Conservation (phyloP, 2,113 vertebrate genomes). For the Heptranchias perlo region DNA sequence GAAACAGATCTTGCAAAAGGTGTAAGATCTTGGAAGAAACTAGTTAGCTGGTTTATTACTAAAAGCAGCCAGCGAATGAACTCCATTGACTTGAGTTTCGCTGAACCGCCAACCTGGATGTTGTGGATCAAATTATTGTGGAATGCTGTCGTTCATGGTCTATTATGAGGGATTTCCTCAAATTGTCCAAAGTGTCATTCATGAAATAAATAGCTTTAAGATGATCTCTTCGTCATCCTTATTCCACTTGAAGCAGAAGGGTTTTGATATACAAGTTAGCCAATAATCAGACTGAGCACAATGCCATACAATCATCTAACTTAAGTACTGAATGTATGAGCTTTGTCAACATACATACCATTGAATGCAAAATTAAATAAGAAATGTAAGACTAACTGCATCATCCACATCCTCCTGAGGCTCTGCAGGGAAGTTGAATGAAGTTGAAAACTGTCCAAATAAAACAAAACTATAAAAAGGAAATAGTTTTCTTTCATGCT, state of each 20-base stretch:
- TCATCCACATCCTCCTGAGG: neutral
- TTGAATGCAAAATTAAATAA: neutral
- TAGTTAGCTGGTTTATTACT: neutral
- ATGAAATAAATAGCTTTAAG: neutral
- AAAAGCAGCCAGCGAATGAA: neutral
- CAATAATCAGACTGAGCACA: neutral
- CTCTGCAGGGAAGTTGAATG: neutral
- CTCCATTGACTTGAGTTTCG: neutral
- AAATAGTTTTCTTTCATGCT: slow-evolving; percentile 12
- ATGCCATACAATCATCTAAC: neutral
- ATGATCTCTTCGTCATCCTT: neutral
- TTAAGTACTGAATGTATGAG: neutral
- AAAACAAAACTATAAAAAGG: slow-evolving; percentile 2
- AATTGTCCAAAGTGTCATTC: neutral
- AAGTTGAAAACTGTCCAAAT: slow-evolving; percentile 9
- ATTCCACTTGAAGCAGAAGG: neutral
- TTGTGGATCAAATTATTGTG: neutral
- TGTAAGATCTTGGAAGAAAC: neutral
- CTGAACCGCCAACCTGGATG: neutral
- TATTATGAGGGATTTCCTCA: slow-evolving; percentile 9
- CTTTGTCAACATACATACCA: neutral
- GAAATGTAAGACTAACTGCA: neutral
- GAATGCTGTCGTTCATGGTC: neutral
- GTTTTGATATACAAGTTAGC: neutral
- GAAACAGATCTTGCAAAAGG: neutral